Percentiles rank a stretch among this genome's conserved stretches.
Conservation (phyloP, 1,140 invertebrate species). For the Myzus persicae region DNA sequence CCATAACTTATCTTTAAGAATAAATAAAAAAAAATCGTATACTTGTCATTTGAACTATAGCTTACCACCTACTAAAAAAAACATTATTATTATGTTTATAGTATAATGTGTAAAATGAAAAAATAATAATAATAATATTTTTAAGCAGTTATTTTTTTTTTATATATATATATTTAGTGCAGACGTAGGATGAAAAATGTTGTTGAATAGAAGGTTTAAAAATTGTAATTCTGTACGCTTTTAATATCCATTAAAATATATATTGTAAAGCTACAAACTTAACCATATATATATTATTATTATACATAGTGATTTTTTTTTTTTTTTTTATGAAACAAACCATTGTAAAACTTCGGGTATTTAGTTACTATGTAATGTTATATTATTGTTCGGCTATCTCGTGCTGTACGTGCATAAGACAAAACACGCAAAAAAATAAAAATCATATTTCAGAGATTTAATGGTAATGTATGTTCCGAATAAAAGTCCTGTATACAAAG, state of each 20-base stretch:
- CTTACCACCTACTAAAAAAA: constrained; percentile 48
- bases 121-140: constrained; percentile 51
- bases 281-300: background rate
- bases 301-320: constrained; percentile 40
- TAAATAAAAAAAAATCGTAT: constrained; percentile 47
- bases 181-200: constrained; percentile 42
- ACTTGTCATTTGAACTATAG: constrained; percentile 43
- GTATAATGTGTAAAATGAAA: constrained; percentile 26
- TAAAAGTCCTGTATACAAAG: constrained; percentile 59
- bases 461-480: constrained; percentile 59
- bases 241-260: constrained; percentile 47
- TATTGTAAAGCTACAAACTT: constrained; percentile 28
- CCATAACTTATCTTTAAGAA: constrained; percentile 53
- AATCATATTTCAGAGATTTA: constrained; percentile 57
- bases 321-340: constrained; percentile 24
- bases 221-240: constrained; percentile 43
- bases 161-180: constrained; percentile 46
- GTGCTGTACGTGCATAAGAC: constrained; percentile 6
- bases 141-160: constrained; percentile 41
- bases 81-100: constrained; percentile 36
- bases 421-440: constrained; percentile 47
- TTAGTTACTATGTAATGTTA: constrained; percentile 58
- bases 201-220: constrained; percentile 39
- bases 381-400: constrained; percentile 55
- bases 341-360: constrained; percentile 57